Percentiles rank a stretch among this genome's conserved stretches.
Evolutionary conservation across 2,797 vertebrate species (phyloP).

Genomic region (Macroramphosus scolopax): DNA sequence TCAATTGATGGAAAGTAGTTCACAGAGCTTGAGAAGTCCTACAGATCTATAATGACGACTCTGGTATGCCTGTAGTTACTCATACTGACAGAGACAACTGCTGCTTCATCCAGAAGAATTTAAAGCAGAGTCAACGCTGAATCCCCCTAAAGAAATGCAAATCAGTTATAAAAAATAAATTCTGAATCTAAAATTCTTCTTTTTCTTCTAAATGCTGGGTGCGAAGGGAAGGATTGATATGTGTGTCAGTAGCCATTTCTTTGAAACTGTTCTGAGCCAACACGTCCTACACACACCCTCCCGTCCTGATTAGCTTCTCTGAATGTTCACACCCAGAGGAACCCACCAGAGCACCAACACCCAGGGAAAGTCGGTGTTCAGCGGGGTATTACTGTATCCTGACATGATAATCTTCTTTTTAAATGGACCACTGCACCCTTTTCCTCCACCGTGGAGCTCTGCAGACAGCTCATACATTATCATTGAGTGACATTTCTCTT

Average conservation of each 20-base stretch:
- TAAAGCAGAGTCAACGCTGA: slow-evolving; percentile 36
- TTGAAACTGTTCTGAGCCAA: slow-evolving; percentile 5
- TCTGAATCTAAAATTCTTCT: too few relatives aligned
- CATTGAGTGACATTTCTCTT: slow-evolving; percentile 68
- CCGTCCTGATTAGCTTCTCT: slow-evolving; percentile 35
- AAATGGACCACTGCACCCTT: slow-evolving; percentile 72
- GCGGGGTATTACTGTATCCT: slow-evolving; percentile 73
- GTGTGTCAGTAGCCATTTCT: too few relatives aligned
- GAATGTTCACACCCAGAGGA: slow-evolving; percentile 36
- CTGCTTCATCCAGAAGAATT: slow-evolving; percentile 25
- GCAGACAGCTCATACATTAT: slow-evolving; percentile 77
- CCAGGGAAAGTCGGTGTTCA: slow-evolving; percentile 59
- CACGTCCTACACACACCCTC: slow-evolving; percentile 3
- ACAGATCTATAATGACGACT: not conserved
- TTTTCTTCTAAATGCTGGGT: too few relatives aligned
- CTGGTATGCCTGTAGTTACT: not conserved
- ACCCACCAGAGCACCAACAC: slow-evolving; percentile 22
- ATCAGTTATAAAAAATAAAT: slow-evolving; percentile 7
- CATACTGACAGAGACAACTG: slow-evolving; percentile 1
- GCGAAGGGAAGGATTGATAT: too few relatives aligned
- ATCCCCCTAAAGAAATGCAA: slow-evolving; percentile 37
- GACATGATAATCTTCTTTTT: slow-evolving; percentile 82
- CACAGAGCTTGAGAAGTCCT: too few relatives aligned
- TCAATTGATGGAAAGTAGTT: too few relatives aligned
- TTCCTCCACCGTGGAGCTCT: slow-evolving; percentile 39